These are phyloP conservation scores for Gallinago solitaria DNA, from an alignment of 2,797 vertebrate species.

Conservation along the genomic window DNA sequence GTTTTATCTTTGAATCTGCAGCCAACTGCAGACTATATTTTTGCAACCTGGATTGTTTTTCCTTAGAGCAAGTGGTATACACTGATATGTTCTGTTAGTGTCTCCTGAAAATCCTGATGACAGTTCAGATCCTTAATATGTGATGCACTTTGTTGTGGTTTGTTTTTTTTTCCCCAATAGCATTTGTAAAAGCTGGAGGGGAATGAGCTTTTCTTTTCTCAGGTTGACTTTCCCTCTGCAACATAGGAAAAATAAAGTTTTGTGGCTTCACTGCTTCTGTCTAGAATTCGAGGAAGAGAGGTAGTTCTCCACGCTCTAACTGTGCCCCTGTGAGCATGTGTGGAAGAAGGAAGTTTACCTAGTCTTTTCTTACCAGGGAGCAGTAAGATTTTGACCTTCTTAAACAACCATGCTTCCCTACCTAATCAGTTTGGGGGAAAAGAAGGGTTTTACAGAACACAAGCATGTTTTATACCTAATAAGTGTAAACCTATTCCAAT, in stretches of 20 bases:
- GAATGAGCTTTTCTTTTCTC: background rate
- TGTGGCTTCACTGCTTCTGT: background rate
- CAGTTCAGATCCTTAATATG: background rate
- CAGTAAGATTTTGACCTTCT: background rate
- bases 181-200: background rate
- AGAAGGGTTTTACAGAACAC: background rate
- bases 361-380: background rate
- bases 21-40: fast-evolving
- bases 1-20: background rate
- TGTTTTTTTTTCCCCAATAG: too few species aligned
- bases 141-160: background rate
- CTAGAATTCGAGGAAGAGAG: background rate
- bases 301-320: background rate
- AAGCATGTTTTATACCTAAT: background rate
- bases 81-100: background rate
- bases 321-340: background rate
- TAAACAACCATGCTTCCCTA: background rate
- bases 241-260: background rate
- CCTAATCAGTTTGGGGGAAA: background rate
- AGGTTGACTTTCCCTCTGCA: background rate
- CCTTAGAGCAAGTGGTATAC: background rate
- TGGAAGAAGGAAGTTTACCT: background rate
- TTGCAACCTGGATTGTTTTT: background rate
- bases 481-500: background rate
- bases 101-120: background rate